These are phyloP conservation scores for Zaprionus ornatus DNA, from an alignment of 1,140 invertebrate species.

Conservation along the genomic window DNA sequence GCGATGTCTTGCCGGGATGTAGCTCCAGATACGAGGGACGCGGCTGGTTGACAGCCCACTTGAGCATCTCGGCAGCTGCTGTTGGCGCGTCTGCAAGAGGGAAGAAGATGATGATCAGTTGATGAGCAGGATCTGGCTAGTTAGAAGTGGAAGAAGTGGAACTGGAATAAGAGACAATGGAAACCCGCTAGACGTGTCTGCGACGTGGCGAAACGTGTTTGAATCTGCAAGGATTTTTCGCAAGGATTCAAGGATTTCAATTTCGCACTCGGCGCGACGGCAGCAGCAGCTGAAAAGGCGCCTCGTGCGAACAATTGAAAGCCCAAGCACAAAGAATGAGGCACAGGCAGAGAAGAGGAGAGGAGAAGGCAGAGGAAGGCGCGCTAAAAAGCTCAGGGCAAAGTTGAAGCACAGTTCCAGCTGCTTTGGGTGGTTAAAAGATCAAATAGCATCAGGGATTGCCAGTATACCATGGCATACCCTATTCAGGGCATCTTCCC, in stretches of 20 bases:
- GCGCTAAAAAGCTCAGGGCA: slow-evolving; percentile 10
- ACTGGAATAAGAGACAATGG: slow-evolving; percentile 5
- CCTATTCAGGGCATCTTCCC: not conserved
- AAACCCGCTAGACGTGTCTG: slow-evolving; percentile 44
- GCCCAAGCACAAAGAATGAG: not conserved
- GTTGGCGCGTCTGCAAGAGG: not conserved
- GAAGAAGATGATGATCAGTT: slow-evolving; percentile 5
- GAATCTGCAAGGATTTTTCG: slow-evolving; percentile 13
- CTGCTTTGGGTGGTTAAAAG: slow-evolving; percentile 17
- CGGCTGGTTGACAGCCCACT: slow-evolving; percentile 80
- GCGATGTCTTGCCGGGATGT: not conserved
- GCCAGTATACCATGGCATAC: not conserved
- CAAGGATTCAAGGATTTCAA: slow-evolving; percentile 45
- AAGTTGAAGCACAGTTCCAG: slow-evolving; percentile 3
- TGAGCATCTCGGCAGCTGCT: slow-evolving; percentile 66
- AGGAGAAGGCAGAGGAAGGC: slow-evolving; percentile 3
- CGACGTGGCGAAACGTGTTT: slow-evolving; percentile 33
- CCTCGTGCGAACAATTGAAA: slow-evolving; percentile 27
- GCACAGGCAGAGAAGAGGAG: not conserved
- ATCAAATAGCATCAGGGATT: not conserved
- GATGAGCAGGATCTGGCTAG: slow-evolving; percentile 27
- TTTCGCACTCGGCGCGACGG: slow-evolving; percentile 46
- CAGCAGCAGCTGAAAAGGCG: slow-evolving; percentile 9
- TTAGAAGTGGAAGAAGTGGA: slow-evolving; percentile 11
- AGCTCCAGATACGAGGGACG: slow-evolving; percentile 64